Conservation (phyloP, 2,888 invertebrate species). For the Lomographa bimaculata region DNA sequence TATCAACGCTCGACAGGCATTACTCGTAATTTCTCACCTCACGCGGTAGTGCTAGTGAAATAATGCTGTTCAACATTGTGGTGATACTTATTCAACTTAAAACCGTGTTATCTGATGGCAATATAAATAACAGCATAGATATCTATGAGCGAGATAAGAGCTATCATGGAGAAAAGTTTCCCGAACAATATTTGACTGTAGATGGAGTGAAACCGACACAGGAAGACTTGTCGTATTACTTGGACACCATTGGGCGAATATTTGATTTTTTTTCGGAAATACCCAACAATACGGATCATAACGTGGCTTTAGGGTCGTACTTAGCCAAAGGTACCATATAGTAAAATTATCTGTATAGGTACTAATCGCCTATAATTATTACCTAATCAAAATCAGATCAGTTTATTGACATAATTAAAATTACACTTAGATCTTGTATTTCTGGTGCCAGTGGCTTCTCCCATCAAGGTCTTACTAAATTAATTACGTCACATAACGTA, state of each 20-base stretch:
- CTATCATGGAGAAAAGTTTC: conserved; percentile 34
- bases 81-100: conserved; percentile 2
- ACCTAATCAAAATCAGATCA: too few species aligned
- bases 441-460: too few species aligned
- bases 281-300: conserved; percentile 31
- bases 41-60: too few species aligned
- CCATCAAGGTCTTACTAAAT: too few species aligned
- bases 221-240: conserved; percentile 7
- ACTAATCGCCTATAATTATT: background rate
- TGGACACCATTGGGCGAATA: conserved; percentile 9
- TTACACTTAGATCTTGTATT: too few species aligned
- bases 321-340: conserved; percentile 26
- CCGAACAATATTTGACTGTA: conserved; percentile 26
- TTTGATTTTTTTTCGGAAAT: conserved; percentile 23
- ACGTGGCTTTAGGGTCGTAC: conserved; percentile 25
- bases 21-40: too few species aligned
- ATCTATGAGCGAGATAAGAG: conserved; percentile 4
- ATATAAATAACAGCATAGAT: conserved; percentile 6
- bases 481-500: too few species aligned
- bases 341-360: background rate
- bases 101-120: background rate
- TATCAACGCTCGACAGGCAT: background rate
- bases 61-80: conserved; percentile 2
- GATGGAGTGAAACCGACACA: conserved; percentile 21
- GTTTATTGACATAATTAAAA: too few species aligned